Base-by-base conservation (phyloP, 1,140 invertebrate species). In the Cheumatopsyche charites region DNA sequence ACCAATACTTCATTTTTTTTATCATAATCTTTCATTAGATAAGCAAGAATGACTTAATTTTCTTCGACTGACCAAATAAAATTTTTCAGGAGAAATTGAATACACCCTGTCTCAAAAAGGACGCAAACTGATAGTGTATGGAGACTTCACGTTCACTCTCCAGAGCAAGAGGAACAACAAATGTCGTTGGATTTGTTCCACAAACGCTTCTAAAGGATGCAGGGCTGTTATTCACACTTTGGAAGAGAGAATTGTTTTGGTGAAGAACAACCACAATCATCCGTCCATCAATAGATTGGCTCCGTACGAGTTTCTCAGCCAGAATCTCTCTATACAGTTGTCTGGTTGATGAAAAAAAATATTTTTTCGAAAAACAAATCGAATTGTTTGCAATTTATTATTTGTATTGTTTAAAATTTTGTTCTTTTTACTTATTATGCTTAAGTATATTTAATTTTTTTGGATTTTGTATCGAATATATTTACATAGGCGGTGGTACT, bases 161-260 rank as follows among this genome's bases (percentile, higher is more conserved):
- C 72, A 73, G 26, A 69, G 66, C n/a, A 73, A 61, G 55, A 65
- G 61, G 43, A 52, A 42, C 47, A 62, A 67, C 47, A 67, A 67
- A 47, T 41, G 77, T 0, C 68, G 77, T 15, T 81, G 80, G 80
- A 72, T 73, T 0, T 81, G 81, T 58, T 79, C 77, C 0, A 80
- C 80, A 0, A 77, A 80, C 67, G 72, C 73, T 25, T 68, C 66
- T 1, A 76, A 70, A 41, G 77, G 79, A 1, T 81, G 80, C 52
- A 76, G 67, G 23, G 79, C 78, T 1, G 68, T 74, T 7, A 52
- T 81, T 0, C 77, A 77, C 15, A 80, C 79, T 0, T 15, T 78
- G 11, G 68, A 78, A 1, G 69, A 79, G 25, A 70, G 71, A 9
- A 78, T 80, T 7, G 21, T 79, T 0, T 65, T 49, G 12, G 23